Conservation (phyloP, 2,888 invertebrate genomes). For the Pseudococcus jackbeardsleyi region DNA sequence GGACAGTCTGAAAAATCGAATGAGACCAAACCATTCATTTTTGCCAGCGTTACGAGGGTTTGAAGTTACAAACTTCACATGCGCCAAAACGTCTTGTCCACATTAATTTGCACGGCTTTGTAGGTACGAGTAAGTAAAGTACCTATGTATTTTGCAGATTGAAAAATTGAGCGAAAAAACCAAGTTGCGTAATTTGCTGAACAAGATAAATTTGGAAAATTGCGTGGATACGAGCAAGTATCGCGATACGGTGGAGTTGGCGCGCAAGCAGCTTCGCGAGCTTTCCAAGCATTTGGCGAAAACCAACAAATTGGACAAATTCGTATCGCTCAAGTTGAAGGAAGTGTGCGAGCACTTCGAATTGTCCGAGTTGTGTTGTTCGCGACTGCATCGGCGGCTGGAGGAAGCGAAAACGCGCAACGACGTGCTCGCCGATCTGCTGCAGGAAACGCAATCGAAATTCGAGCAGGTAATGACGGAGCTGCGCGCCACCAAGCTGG, state of each 20-base stretch:
- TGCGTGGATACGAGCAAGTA: conserved; percentile 60
- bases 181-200: conserved; percentile 57
- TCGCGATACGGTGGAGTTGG: conserved; percentile 50
- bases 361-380: conserved; percentile 60
- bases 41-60: no score
- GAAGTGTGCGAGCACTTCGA: conserved; percentile 66
- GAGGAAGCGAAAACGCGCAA: conserved; percentile 28
- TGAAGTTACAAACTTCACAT: no score
- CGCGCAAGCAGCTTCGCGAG: conserved; percentile 46
- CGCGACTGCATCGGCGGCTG: conserved; percentile 39
- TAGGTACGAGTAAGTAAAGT: no score
- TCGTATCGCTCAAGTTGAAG: conserved; percentile 66
- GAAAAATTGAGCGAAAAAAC: conserved; percentile 60
- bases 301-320: conserved; percentile 58
- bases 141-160: conserved; percentile 30
- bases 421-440: conserved; percentile 56
- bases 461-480: conserved; percentile 64
- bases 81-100: no score
- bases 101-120: no score
- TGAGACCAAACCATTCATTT: no score
- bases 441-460: conserved; percentile 61
- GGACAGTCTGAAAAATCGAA: no score
- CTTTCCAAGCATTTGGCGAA: conserved; percentile 57
- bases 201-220: conserved; percentile 61
- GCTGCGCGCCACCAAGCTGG: conserved; percentile 55